Evolutionary conservation across 2,797 vertebrate species (phyloP).

Genomic region (Morus bassanus): DNA sequence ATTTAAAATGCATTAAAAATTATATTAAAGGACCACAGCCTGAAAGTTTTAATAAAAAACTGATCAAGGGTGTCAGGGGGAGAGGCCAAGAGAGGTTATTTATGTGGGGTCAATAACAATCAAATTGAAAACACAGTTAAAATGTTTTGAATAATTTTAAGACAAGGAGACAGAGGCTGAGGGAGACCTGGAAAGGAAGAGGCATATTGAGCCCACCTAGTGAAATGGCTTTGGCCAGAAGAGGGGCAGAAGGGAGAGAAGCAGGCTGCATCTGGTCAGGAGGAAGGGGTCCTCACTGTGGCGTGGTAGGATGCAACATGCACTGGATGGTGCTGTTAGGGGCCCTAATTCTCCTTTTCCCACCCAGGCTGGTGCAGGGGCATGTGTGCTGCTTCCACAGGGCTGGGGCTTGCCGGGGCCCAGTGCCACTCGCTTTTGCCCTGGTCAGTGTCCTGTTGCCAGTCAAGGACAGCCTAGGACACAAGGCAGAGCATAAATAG

Average conservation of each 20-base stretch:
- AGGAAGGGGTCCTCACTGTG: background rate
- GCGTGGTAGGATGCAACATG: fast-evolving
- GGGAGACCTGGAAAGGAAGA: background rate
- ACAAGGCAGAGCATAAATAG: background rate
- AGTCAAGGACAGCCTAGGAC: background rate
- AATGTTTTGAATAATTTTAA: constrained; percentile 2
- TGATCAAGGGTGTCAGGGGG: background rate
- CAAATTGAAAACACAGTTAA: background rate
- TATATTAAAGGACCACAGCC: constrained; percentile 10
- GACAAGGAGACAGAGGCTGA: background rate
- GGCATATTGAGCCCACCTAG: background rate
- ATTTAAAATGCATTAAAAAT: constrained; percentile 33
- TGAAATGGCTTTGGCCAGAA: background rate
- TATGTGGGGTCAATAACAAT: background rate
- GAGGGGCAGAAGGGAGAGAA: background rate
- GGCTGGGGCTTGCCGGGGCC: background rate
- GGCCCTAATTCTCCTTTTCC: background rate
- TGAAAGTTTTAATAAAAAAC: constrained; percentile 53
- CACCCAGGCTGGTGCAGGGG: background rate
- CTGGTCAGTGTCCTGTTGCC: background rate
- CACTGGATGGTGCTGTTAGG: fast-evolving
- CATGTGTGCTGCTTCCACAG: background rate
- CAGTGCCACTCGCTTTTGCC: background rate
- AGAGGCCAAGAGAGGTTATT: background rate
- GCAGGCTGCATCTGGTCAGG: background rate